Evolutionary conservation across 2,797 vertebrate genomes (phyloP), one percentile per base, ranked within the genome.

Genomic region (Pelodytes ibericus): DNA sequence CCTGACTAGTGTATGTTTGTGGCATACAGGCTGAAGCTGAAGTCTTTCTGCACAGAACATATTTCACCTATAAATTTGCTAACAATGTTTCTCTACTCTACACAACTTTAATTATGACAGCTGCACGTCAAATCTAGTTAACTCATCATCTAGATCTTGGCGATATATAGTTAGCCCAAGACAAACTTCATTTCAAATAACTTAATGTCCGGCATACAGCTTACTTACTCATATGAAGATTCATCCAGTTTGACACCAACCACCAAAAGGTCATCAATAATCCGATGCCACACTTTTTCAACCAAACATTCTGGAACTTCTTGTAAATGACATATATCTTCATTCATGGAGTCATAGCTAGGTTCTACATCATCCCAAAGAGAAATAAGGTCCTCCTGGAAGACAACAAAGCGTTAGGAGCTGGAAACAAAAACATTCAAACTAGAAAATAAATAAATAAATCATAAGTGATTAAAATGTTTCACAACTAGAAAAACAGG

Each of bases 311-410:
- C 86, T 81, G 86, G 83, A 74, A 83, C 81, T 76, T 85, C 58
- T 85, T 84, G 71, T 0, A 74, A 82, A 71, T 82, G 71, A 9
- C 61, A 27, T 47, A 79, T 57, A 57, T 89, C 82, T 74, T 84
- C 74, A 65, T 58, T 53, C 68, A 69, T 80, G 71, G 72, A 80
- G 71, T 18, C 71, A 71, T 78, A 47, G 53, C 86, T 85, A 74
- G 89, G 87, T 20, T 92, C 92, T 78, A 88, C 88, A 44, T 93
- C 88, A 84, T 96, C 94, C 94, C 94, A 96, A 79, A 99, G 91
- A 86, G 92, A 89, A 71, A 94, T 85, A 78, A 99, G 94, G 73
- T 86, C 89, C 84, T 94, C 96, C 96, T 99, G 85, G 77, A 82
- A 78, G 77, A 83, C 85, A 85, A 85, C 0, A 44, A 2, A 53